These are phyloP conservation scores for Hemicentrotus pulcherrimus DNA, from an alignment of 35 echinoderm and acorn worm genomes.

Conservation along the genomic window DNA sequence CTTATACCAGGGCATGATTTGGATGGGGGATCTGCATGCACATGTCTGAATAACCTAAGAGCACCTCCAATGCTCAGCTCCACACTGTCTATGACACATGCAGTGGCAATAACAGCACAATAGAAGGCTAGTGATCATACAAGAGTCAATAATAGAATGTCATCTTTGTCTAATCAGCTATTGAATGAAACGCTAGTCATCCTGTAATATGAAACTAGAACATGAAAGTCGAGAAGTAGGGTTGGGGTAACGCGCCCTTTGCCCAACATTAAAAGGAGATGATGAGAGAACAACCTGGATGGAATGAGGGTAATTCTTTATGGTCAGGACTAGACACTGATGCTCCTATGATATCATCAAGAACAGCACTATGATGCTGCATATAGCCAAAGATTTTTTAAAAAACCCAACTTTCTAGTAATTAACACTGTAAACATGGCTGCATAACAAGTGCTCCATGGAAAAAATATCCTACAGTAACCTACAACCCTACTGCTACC, in stretches of 20 bases:
- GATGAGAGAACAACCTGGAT: not conserved
- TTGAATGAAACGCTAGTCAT: not conserved
- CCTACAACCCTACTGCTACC: too few relatives aligned
- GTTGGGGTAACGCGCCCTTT: not conserved
- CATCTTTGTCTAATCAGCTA: not conserved
- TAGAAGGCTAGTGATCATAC: not conserved
- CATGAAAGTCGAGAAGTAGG: not conserved
- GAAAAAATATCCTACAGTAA: too few relatives aligned
- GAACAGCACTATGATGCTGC: not conserved
- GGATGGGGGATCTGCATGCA: too few relatives aligned
- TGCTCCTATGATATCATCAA: not conserved
- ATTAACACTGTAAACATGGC: too few relatives aligned
- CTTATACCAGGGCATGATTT: too few relatives aligned
- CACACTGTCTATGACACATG: not conserved
- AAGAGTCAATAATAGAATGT: not conserved
- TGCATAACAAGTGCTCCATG: too few relatives aligned
- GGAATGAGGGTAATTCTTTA: not conserved
- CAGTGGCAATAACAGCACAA: not conserved
- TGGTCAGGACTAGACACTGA: not conserved
- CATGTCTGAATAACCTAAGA: too few relatives aligned
- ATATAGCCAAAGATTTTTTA: too few relatives aligned
- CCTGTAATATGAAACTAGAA: not conserved
- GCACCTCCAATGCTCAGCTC: not conserved
- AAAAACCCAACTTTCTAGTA: too few relatives aligned
- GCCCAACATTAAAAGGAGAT: not conserved